These are phyloP conservation scores for Balearica regulorum DNA, from an alignment of 2,797 vertebrate genomes.

Conservation along the genomic window DNA sequence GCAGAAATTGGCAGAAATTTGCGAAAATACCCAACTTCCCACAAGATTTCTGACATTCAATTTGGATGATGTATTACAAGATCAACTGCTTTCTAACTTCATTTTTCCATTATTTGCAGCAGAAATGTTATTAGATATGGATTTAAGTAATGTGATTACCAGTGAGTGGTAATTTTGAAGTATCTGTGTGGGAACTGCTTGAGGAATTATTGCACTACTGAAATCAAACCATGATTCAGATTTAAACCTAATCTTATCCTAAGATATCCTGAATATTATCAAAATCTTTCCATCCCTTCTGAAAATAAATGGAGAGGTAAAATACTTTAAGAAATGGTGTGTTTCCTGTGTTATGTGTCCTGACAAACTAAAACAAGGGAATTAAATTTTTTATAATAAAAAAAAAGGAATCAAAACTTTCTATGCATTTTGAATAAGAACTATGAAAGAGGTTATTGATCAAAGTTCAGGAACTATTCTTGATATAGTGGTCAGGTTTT, in stretches of 20 bases:
- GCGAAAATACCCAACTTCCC: background rate
- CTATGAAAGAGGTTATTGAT: background rate
- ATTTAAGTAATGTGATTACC: slow-evolving; percentile 32
- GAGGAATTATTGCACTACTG: background rate
- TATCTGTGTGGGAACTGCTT: slow-evolving; percentile 2
- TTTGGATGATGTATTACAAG: slow-evolving; percentile 19
- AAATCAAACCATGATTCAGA: background rate
- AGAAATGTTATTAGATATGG: slow-evolving; percentile 24
- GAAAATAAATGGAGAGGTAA: background rate
- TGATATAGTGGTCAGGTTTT: background rate
- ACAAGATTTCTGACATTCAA: background rate
- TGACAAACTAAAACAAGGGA: background rate
- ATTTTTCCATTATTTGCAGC: slow-evolving; percentile 15
- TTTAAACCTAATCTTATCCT: slow-evolving; percentile 3
- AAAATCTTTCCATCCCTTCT: background rate
- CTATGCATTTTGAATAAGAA: background rate
- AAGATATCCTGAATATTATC: background rate
- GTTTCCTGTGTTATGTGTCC: background rate
- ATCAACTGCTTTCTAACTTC: background rate
- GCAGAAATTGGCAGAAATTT: background rate
- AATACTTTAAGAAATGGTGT: background rate
- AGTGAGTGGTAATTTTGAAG: slow-evolving; percentile 14
- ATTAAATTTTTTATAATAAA: background rate
- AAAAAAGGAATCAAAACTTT: background rate
- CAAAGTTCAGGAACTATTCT: background rate